Evolutionary conservation across 2,113 vertebrate genomes (phyloP).

Genomic region (Rutilus rutilus): DNA sequence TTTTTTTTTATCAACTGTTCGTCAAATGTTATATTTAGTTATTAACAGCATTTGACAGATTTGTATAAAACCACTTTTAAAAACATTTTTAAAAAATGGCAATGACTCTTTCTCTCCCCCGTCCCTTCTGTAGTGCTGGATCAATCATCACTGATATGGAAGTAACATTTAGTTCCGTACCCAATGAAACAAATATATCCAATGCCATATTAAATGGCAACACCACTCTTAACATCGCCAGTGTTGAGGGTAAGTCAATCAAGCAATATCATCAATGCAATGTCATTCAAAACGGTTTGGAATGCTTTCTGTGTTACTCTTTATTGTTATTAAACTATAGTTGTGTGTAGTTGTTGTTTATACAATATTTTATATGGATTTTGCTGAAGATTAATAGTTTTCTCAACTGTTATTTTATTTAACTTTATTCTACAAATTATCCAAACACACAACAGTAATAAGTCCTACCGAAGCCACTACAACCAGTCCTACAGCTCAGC

Average conservation of each 20-base stretch:
- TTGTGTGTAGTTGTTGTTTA: no score
- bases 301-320: background rate
- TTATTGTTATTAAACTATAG: background rate
- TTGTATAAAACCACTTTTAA: background rate
- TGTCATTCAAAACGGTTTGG: background rate
- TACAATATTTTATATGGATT: background rate
- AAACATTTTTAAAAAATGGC: background rate
- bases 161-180: background rate
- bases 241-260: background rate
- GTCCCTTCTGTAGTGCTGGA: background rate
- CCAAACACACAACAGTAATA: background rate
- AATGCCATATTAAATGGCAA: background rate
- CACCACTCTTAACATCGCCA: background rate
- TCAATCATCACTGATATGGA: background rate
- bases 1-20: no score
- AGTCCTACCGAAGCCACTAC: background rate
- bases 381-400: background rate
- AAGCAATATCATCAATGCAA: background rate
- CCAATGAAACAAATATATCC: rapidly evolving
- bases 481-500: background rate
- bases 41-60: background rate
- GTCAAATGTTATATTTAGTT: no score
- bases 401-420: background rate
- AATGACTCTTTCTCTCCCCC: background rate
- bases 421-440: background rate